phyloP scores from a whole-genome alignment of 1,140 invertebrate genomes.

The Pseudomyrmex concolor region DNA sequence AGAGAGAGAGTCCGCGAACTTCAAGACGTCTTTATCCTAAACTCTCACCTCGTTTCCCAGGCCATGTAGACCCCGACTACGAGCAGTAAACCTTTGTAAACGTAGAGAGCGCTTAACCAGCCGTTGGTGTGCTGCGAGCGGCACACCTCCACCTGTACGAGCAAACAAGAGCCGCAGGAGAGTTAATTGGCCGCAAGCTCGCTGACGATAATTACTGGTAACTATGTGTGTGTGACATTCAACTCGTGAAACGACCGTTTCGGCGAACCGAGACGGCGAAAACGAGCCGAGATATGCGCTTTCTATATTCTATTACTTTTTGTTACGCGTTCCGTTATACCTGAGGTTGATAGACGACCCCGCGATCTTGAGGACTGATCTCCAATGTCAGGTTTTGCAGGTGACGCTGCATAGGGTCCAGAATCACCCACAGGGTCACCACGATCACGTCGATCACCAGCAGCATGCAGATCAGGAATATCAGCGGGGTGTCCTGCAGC shows the following conservation, averaged over 20 bases:
- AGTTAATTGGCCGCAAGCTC: constrained; percentile 64
- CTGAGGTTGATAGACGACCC: constrained; percentile 95
- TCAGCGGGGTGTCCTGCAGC: constrained; percentile 93
- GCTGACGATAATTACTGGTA: constrained; percentile 49
- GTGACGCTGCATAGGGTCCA: constrained; percentile 94
- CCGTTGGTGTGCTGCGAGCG: constrained; percentile 93
- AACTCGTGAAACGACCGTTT: not conserved
- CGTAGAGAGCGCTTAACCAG: constrained; percentile 94
- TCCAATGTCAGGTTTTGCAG: constrained; percentile 93
- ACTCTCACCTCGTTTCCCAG: constrained; percentile 94
- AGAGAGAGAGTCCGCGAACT: constrained; percentile 5
- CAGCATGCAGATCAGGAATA: constrained; percentile 91
- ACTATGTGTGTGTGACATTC: not conserved
- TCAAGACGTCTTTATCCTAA: constrained; percentile 35
- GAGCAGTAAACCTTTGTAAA: constrained; percentile 94
- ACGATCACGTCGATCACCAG: constrained; percentile 91
- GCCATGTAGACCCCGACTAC: constrained; percentile 98
- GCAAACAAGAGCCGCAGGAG: constrained; percentile 58
- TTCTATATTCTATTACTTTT: no score
- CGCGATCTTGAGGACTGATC: constrained; percentile 90
- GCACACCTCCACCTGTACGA: constrained; percentile 92
- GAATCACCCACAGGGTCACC: constrained; percentile 91
- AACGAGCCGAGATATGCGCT: no score
- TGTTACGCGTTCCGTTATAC: constrained; percentile 69
- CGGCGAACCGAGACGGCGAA: not conserved